phyloP scores from a whole-genome alignment of 2,888 invertebrate species.

The Branchinecta sandiegonensis region DNA sequence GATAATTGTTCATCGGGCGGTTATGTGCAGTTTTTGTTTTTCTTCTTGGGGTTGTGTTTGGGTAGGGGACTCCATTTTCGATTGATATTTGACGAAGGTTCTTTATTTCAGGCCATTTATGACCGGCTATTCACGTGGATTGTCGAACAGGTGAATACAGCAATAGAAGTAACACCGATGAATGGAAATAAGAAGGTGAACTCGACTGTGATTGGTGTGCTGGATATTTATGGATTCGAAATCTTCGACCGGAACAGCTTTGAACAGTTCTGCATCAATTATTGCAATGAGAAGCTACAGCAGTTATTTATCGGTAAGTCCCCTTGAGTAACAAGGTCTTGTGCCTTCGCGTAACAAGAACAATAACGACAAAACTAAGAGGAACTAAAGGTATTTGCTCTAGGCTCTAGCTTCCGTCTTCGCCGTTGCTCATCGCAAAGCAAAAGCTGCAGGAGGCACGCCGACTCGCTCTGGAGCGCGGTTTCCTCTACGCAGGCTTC shows the following conservation, averaged over 20 bases:
- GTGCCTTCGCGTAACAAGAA: too few species aligned
- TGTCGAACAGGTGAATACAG: constrained; percentile 76
- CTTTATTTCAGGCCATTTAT: constrained; percentile 56
- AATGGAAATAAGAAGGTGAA: constrained; percentile 41
- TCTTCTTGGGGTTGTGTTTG: too few species aligned
- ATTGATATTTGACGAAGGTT: constrained; percentile 7
- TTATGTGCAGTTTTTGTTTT: neutral
- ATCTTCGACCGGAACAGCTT: constrained; percentile 94
- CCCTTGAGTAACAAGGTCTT: too few species aligned
- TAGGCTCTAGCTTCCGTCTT: too few species aligned
- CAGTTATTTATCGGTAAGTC: constrained; percentile 76
- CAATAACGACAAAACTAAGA: too few species aligned
- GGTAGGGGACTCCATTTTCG: neutral
- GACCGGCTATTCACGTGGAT: constrained; percentile 90
- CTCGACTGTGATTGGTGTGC: constrained; percentile 74
- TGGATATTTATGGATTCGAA: constrained; percentile 98
- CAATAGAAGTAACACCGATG: constrained; percentile 58
- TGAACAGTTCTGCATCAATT: constrained; percentile 98
- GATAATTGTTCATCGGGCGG: too few species aligned
- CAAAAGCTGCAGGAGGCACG: too few species aligned
- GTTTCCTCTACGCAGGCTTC: too few species aligned
- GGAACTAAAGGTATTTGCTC: too few species aligned
- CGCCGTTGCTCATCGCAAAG: too few species aligned
- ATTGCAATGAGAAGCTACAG: constrained; percentile 96
- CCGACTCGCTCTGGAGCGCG: too few species aligned